Evolutionary conservation across 2,888 invertebrate genomes (phyloP).

Genomic region (Monochamus alternatus): DNA sequence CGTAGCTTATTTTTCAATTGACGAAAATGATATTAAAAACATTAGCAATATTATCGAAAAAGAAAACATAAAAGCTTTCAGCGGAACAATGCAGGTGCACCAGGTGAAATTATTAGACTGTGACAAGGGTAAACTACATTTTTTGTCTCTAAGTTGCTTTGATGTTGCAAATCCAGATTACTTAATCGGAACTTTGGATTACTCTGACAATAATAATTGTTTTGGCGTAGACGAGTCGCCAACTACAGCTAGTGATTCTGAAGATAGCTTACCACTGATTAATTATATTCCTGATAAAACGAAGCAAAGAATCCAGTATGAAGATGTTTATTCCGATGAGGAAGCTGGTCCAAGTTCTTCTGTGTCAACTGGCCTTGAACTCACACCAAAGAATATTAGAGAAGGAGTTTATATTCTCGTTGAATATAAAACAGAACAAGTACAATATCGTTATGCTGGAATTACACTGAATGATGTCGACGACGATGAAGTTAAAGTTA

Average conservation of each 20-base stretch:
- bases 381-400: conserved; percentile 7
- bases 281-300: conserved; percentile 23
- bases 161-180: too few species aligned
- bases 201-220: too few species aligned
- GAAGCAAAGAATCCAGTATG: conserved; percentile 24
- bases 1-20: too few species aligned
- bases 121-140: too few species aligned
- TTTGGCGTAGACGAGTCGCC: too few species aligned
- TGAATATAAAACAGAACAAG: conserved; percentile 12
- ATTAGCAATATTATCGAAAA: too few species aligned
- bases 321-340: conserved; percentile 20
- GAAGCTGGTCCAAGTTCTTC: conserved; percentile 10
- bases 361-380: conserved; percentile 13
- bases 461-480: conserved; percentile 8
- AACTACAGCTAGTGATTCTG: too few species aligned
- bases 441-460: conserved; percentile 13
- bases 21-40: too few species aligned
- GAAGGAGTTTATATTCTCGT: conserved; percentile 13
- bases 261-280: neutral
- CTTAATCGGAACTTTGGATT: neutral
- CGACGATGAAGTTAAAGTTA: conserved; percentile 11
- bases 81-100: too few species aligned
- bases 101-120: too few species aligned
- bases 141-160: too few species aligned
- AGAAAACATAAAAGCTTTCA: too few species aligned